A percentile compares a stretch with the other conserved stretches of the same genome.
These are phyloP conservation scores for Drosophila lowei DNA, from an alignment of 1,140 invertebrate species.

Conservation along the genomic window DNA sequence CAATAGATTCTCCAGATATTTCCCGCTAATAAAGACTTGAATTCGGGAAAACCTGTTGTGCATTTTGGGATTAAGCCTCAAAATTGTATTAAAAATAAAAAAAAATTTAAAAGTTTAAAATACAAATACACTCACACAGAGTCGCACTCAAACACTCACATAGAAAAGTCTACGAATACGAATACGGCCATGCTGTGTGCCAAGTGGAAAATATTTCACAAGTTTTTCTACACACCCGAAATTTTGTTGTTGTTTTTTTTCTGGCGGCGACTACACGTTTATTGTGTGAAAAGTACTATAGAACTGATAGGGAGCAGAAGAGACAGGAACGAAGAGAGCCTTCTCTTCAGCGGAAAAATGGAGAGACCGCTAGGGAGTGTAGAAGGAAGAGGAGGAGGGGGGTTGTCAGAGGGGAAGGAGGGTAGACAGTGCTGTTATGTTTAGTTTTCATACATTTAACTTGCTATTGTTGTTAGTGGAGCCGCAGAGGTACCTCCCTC, in stretches of 20 bases:
- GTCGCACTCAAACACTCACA: too few relatives aligned
- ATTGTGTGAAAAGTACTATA: slow-evolving; percentile 73
- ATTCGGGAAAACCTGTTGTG: too few relatives aligned
- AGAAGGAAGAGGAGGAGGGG: too few relatives aligned
- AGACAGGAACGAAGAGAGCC: not conserved
- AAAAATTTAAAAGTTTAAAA: slow-evolving; percentile 80
- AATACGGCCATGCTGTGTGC: slow-evolving; percentile 65
- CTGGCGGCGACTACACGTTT: slow-evolving; percentile 61
- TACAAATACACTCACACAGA: slow-evolving; percentile 40
- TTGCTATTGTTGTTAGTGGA: slow-evolving; percentile 54
- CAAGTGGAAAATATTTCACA: slow-evolving; percentile 82
- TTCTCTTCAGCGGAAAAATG: too few relatives aligned
- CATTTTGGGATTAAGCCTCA: slow-evolving; percentile 37
- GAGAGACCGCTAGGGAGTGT: too few relatives aligned
- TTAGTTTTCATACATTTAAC: slow-evolving; percentile 74
- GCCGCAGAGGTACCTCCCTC: slow-evolving; percentile 9
- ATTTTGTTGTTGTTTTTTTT: slow-evolving; percentile 4
- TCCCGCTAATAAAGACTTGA: too few relatives aligned
- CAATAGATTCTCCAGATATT: too few relatives aligned
- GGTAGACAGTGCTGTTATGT: slow-evolving; percentile 60
- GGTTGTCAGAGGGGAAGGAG: slow-evolving; percentile 2
- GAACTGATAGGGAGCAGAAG: slow-evolving; percentile 2
- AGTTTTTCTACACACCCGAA: slow-evolving; percentile 60
- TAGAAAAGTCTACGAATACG: too few relatives aligned
- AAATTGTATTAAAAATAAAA: slow-evolving; percentile 75